These are phyloP conservation scores for Xanthostigma xanthostigma DNA, from an alignment of 2,888 invertebrate genomes.

Conservation along the genomic window DNA sequence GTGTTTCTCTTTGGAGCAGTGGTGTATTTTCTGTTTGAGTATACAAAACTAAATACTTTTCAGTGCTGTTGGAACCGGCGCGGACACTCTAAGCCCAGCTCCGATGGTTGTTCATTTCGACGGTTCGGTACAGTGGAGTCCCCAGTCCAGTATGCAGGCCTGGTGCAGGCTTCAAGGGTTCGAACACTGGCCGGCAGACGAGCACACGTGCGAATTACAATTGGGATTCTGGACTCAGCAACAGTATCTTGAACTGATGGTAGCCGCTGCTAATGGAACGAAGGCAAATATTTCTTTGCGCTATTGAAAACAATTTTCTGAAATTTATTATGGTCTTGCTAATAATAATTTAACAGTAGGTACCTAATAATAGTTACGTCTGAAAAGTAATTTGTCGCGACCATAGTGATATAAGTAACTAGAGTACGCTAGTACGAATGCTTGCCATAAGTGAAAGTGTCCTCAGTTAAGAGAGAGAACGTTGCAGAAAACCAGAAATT, in stretches of 20 bases:
- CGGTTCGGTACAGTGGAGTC: constrained; percentile 25
- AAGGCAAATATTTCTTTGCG: background rate
- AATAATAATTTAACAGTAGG: too few relatives aligned
- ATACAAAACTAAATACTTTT: constrained; percentile 9
- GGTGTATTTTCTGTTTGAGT: too few relatives aligned
- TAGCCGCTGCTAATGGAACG: constrained; percentile 14
- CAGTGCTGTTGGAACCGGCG: constrained; percentile 21
- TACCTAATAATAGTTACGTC: too few relatives aligned
- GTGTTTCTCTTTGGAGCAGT: too few relatives aligned
- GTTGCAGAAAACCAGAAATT: too few relatives aligned
- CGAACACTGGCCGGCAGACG: constrained; percentile 28
- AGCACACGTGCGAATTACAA: constrained; percentile 24
- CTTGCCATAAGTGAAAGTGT: too few relatives aligned
- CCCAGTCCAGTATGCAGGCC: constrained; percentile 20
- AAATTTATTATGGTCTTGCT: too few relatives aligned
- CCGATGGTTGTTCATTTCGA: constrained; percentile 19
- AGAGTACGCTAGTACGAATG: too few relatives aligned
- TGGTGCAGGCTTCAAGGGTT: constrained; percentile 25
- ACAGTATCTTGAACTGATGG: constrained; percentile 14
- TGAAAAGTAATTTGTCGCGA: too few relatives aligned
- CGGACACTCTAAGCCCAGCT: constrained; percentile 19
- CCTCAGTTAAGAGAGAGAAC: too few relatives aligned
- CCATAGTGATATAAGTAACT: too few relatives aligned
- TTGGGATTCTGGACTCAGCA: constrained; percentile 25
- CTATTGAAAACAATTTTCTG: too few relatives aligned